A percentile compares a stretch with the other conserved stretches of the same genome.
Evolutionary conservation across 2,113 vertebrate genomes (phyloP).

Genomic region (Anarrhichthys ocellatus): DNA sequence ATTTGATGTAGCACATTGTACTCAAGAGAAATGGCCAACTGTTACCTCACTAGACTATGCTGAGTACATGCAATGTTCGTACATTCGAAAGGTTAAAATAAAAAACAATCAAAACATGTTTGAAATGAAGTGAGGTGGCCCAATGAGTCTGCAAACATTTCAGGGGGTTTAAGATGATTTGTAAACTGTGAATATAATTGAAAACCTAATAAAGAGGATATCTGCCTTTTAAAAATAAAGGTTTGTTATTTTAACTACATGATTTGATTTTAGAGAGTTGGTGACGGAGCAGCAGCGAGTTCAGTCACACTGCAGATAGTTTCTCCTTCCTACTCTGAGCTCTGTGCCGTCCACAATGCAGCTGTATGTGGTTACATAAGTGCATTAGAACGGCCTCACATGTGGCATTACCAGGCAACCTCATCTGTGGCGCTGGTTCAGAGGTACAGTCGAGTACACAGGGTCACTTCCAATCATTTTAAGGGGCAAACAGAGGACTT

Average conservation of each 20-base stretch:
- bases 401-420: slow-evolving; percentile 59
- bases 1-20: neutral
- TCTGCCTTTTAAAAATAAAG: neutral
- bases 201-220: too few relatives aligned
- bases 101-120: too few relatives aligned
- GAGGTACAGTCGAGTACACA: slow-evolving; percentile 32
- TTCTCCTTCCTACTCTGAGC: slow-evolving; percentile 7
- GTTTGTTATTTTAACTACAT: neutral
- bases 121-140: too few relatives aligned
- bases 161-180: too few relatives aligned
- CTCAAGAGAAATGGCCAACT: too few relatives aligned
- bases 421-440: slow-evolving; percentile 49
- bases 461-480: slow-evolving; percentile 66
- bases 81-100: too few relatives aligned
- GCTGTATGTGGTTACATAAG: slow-evolving; percentile 73
- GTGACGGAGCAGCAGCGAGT: neutral
- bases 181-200: neutral
- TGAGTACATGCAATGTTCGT: too few relatives aligned
- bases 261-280: neutral
- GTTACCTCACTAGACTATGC: too few relatives aligned
- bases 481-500: slow-evolving; percentile 41
- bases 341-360: slow-evolving; percentile 63
- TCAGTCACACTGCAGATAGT: slow-evolving; percentile 19
- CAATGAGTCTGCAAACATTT: too few relatives aligned
- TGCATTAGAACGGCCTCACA: slow-evolving; percentile 68